A percentile compares a stretch with the other conserved stretches of the same genome.
These are phyloP conservation scores for Sitodiplosis mosellana DNA, from an alignment of 1,140 invertebrate species.

Conservation along the genomic window DNA sequence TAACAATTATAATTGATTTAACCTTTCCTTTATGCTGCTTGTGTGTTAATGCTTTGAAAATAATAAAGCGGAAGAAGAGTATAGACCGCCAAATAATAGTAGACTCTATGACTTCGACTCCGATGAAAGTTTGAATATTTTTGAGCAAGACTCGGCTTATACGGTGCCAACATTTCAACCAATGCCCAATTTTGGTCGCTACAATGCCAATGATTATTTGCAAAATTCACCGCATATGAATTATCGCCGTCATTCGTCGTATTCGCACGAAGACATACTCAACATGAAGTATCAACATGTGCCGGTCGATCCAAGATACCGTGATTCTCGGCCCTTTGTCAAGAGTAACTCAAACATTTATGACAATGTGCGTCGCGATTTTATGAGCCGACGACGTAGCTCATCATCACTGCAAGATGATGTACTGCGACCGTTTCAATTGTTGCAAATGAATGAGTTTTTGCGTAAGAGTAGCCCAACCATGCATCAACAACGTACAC, in stretches of 20 bases:
- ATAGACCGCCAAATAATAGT: neutral
- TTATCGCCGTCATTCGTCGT: conserved; percentile 20
- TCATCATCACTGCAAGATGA: conserved; percentile 2
- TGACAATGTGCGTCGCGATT: neutral
- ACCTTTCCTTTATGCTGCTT: conserved; percentile 6
- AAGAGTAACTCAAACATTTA: conserved; percentile 15
- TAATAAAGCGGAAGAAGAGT: neutral
- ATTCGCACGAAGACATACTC: conserved; percentile 20
- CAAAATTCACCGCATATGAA: neutral
- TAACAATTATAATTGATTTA: conserved; percentile 1
- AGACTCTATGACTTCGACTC: conserved; percentile 4
- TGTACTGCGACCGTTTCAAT: conserved; percentile 3
- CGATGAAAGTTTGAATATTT: conserved; percentile 5
- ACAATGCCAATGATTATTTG: neutral
- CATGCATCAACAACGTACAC: neutral
- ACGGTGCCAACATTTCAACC: neutral
- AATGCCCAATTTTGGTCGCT: neutral
- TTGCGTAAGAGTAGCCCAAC: neutral
- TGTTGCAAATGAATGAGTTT: neutral
- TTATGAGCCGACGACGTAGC: neutral
- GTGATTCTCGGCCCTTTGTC: conserved; percentile 21
- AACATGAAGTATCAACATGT: conserved; percentile 13
- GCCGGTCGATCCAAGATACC: conserved; percentile 21
- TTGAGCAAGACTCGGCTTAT: neutral
- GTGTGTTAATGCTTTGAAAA: neutral